Evolutionary conservation across 2,888 invertebrate species (phyloP).

Genomic region (Pocota personata): DNA sequence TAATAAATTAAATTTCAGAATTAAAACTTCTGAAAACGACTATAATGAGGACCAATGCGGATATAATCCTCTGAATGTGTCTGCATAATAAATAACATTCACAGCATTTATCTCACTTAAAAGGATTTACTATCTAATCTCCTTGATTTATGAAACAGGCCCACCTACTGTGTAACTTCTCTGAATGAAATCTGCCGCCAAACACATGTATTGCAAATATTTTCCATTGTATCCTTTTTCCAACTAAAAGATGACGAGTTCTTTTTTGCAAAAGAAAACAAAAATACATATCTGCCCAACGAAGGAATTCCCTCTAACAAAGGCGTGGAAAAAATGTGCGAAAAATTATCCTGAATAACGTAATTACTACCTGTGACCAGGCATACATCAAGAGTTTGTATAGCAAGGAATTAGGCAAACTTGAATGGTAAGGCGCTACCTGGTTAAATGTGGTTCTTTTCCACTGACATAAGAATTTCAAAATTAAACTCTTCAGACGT

Average conservation of each 20-base stretch:
- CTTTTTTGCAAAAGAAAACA: neutral
- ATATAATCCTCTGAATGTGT: neutral
- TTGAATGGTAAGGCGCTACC: neutral
- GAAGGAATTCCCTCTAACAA: neutral
- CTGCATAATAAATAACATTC: neutral
- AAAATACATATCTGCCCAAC: neutral
- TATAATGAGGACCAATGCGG: too few relatives aligned
- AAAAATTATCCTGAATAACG: neutral
- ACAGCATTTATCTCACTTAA: neutral
- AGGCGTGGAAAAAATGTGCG: neutral
- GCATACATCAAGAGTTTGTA: neutral
- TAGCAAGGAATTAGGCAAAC: neutral
- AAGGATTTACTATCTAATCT: neutral
- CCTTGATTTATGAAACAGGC: neutral
- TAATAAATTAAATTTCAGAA: too few relatives aligned
- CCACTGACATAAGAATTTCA: neutral
- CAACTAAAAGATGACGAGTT: neutral
- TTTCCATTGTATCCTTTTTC: neutral
- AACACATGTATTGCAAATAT: conserved; percentile 7
- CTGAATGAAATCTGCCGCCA: neutral
- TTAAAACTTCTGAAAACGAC: too few relatives aligned
- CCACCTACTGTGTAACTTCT: conserved; percentile 19
- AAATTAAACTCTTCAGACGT: conserved; percentile 9
- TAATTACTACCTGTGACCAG: conserved; percentile 21
- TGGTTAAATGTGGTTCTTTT: neutral